These are phyloP conservation scores for Epinephelus lanceolatus DNA, from an alignment of 2,113 vertebrate species.

Conservation along the genomic window DNA sequence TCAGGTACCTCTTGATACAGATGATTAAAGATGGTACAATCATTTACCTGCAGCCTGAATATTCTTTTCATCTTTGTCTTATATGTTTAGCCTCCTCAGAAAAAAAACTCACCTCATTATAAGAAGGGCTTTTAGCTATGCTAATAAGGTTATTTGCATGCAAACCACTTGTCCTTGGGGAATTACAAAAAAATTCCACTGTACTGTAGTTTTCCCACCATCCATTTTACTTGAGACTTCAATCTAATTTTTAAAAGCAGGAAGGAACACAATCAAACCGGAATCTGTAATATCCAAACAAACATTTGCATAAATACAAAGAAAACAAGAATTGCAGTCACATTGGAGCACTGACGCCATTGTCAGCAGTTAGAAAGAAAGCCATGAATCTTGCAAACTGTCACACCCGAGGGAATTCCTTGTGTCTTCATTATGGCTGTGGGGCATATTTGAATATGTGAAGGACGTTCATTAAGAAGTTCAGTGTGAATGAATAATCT, in stretches of 20 bases:
- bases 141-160: conserved; percentile 86
- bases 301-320: conserved; percentile 85
- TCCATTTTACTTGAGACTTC: conserved; percentile 77
- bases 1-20: conserved; percentile 26
- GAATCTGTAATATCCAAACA: conserved; percentile 82
- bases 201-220: conserved; percentile 73
- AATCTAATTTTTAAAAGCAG: conserved; percentile 83
- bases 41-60: conserved; percentile 52
- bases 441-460: conserved; percentile 78
- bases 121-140: conserved; percentile 84
- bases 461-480: conserved; percentile 80
- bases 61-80: conserved; percentile 61
- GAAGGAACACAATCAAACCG: conserved; percentile 79
- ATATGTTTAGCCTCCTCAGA: conserved; percentile 55
- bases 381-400: conserved; percentile 67
- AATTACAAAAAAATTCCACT: conserved; percentile 73
- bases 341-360: conserved; percentile 66
- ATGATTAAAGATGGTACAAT: conserved; percentile 48
- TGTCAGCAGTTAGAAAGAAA: conserved; percentile 65
- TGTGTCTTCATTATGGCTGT: conserved; percentile 78
- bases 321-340: conserved; percentile 76
- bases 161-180: conserved; percentile 75
- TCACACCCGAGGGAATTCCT: conserved; percentile 71
- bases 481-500: conserved; percentile 64
- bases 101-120: conserved; percentile 76